These are phyloP conservation scores for Hyla sarda DNA, from an alignment of 2,113 vertebrate genomes.

Conservation along the genomic window DNA sequence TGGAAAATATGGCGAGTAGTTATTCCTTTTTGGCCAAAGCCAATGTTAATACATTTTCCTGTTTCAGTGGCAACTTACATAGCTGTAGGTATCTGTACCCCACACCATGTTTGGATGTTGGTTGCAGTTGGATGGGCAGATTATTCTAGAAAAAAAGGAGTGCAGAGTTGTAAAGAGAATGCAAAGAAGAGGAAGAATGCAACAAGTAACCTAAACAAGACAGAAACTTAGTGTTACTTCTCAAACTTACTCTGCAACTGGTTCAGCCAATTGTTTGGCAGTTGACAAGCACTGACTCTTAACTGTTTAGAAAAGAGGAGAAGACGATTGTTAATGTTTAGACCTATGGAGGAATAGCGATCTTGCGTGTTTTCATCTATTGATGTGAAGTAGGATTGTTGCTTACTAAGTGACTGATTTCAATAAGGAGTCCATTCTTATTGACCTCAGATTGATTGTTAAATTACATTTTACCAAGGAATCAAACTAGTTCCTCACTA, in stretches of 20 bases:
- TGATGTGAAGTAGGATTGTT: too few relatives aligned
- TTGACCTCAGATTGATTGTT: too few relatives aligned
- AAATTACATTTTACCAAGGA: background rate
- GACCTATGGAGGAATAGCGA: background rate
- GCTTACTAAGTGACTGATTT: too few relatives aligned
- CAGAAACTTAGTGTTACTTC: background rate
- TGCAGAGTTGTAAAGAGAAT: background rate
- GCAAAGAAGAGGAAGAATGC: background rate
- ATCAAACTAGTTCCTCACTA: too few relatives aligned
- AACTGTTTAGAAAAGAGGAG: background rate
- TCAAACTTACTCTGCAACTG: slow-evolving; percentile 5
- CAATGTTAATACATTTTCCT: background rate
- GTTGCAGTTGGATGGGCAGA: background rate
- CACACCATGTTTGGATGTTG: background rate
- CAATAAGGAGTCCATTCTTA: too few relatives aligned
- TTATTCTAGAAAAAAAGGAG: background rate
- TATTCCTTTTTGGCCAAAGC: background rate
- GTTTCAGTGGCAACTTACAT: background rate
- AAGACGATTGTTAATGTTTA: background rate
- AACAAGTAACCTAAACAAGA: background rate
- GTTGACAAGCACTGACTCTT: background rate
- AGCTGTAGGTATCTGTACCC: background rate
- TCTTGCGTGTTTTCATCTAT: too few relatives aligned
- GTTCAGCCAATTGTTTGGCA: background rate
- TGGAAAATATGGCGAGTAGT: background rate